A percentile compares a stretch with the other conserved stretches of the same genome.
Evolutionary conservation across 2,113 vertebrate genomes (phyloP).

Genomic region (Phodopus roborovskii): DNA sequence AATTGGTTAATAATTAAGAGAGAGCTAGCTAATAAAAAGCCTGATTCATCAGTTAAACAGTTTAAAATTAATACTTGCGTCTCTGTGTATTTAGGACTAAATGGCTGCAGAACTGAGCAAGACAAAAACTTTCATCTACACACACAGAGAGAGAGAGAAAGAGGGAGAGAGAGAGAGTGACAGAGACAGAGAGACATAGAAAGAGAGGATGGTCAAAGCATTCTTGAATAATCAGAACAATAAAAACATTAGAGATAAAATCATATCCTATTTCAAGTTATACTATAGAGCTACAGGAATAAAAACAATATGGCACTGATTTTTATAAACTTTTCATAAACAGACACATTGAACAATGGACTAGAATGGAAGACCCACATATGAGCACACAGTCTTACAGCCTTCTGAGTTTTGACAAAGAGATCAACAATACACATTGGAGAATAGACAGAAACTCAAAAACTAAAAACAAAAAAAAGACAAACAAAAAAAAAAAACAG

Average conservation of each 20-base stretch:
- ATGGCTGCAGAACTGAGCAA: too few species aligned
- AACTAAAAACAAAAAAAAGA: too few species aligned
- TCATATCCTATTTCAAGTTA: not conserved
- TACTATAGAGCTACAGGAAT: not conserved
- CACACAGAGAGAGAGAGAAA: too few species aligned
- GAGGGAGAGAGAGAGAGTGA: too few species aligned
- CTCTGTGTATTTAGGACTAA: too few species aligned
- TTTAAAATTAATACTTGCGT: too few species aligned
- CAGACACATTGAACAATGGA: not conserved
- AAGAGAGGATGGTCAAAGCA: not conserved
- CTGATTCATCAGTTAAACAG: too few species aligned
- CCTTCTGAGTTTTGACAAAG: not conserved
- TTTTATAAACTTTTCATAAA: not conserved
- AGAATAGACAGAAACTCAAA: not conserved
- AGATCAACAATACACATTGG: not conserved
- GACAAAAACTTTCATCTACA: too few species aligned
- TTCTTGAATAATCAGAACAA: not conserved
- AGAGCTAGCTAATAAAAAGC: too few species aligned
- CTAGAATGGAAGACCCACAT: not conserved
- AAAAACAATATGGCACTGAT: not conserved
- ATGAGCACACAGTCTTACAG: not conserved
- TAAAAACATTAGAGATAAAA: not conserved
- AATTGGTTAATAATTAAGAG: too few species aligned
- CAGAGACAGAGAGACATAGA: too few species aligned
- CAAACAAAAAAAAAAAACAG: too few species aligned